Percentiles rank a stretch among this genome's conserved stretches.
phyloP scores from a whole-genome alignment of 2,797 vertebrate genomes.

The Perodicticus potto region DNA sequence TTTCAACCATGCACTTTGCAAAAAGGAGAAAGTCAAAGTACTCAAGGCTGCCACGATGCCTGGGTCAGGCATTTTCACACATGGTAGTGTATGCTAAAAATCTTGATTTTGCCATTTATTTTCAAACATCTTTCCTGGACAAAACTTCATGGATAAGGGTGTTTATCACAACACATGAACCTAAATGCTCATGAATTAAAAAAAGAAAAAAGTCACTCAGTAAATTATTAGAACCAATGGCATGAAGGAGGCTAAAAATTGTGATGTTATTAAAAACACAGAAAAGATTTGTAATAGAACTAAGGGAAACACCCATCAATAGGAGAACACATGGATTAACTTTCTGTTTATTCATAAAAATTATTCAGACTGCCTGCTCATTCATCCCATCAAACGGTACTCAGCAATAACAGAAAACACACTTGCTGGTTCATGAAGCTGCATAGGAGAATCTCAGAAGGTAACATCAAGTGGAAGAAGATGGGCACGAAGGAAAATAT shows the following conservation, averaged over 20 bases:
- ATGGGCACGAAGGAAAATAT: neutral
- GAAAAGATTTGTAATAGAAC: neutral
- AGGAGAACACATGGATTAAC: neutral
- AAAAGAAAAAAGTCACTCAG: neutral
- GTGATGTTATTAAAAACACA: neutral
- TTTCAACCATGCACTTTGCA: neutral
- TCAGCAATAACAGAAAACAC: neutral
- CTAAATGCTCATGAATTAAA: neutral
- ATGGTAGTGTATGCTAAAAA: neutral
- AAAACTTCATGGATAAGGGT: neutral
- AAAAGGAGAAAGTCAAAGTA: neutral
- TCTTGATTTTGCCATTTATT: neutral
- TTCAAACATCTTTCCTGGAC: neutral
- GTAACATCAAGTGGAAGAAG: fast-evolving
- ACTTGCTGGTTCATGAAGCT: neutral
- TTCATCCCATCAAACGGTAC: neutral
- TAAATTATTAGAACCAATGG: neutral
- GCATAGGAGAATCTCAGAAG: neutral
- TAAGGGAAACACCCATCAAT: neutral
- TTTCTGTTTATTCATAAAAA: neutral
- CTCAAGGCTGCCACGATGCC: fast-evolving
- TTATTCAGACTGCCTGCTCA: neutral
- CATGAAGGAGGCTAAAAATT: neutral
- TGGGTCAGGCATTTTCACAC: neutral
- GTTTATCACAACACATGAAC: neutral